A percentile compares a stretch with the other conserved stretches of the same genome.
These are phyloP conservation scores for Amphimedon queenslandica DNA, from an alignment of 37 sponge, comb jelly and placozoan species.

Conservation along the genomic window DNA sequence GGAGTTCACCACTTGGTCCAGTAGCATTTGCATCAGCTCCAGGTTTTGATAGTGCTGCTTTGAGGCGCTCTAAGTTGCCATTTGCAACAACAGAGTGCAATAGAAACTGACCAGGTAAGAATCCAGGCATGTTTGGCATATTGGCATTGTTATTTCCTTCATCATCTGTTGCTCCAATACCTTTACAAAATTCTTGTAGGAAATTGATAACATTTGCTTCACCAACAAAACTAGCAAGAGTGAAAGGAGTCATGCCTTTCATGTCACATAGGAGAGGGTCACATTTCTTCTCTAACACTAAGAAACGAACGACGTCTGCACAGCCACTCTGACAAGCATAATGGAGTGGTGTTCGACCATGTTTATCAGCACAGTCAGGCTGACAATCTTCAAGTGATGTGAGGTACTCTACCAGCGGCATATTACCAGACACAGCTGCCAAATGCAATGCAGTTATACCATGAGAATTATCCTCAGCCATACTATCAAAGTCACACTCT, in stretches of 20 bases:
- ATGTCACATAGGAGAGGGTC: conserved; percentile 12
- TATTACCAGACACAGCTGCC: not conserved
- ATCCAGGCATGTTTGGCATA: not conserved
- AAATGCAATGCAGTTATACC: not conserved
- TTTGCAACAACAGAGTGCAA: not conserved
- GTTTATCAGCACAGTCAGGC: conserved; percentile 10
- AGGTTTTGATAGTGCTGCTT: not conserved
- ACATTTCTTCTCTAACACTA: conserved; percentile 14
- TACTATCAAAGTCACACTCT: not conserved
- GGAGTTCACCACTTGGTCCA: not conserved
- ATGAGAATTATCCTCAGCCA: conserved; percentile 2
- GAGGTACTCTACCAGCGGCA: not conserved
- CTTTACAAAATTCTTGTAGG: not conserved
- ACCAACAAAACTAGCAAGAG: conserved; percentile 51
- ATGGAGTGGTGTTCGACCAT: conserved; percentile 62
- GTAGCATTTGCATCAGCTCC: not conserved
- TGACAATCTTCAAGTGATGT: not conserved
- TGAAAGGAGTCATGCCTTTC: conserved; percentile 47
- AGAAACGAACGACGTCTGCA: conserved; percentile 32
- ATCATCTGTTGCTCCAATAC: not conserved
- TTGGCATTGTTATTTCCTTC: not conserved
- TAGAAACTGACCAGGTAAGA: not conserved
- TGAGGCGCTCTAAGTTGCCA: conserved; percentile 1
- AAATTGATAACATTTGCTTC: conserved; percentile 39
- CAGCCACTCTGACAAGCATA: conserved; percentile 55